Evolutionary conservation across 1,140 invertebrate species (phyloP).

Genomic region (Leptinotarsa undecemlineata): DNA sequence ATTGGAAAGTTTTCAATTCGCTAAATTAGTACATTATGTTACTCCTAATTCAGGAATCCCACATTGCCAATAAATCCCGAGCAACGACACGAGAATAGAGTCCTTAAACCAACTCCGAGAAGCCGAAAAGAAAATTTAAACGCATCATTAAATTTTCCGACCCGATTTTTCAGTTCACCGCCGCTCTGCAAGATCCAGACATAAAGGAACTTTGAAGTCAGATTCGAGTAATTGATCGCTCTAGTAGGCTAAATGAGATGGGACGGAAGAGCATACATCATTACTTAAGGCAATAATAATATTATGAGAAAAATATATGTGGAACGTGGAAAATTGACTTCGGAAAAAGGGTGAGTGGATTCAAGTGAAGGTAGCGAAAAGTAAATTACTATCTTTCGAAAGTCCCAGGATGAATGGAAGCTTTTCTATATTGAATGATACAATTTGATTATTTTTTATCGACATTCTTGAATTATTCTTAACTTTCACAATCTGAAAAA

Average conservation of each 20-base stretch:
- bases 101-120: slow-evolving; percentile 1
- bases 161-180: slow-evolving; percentile 20
- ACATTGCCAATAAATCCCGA: not conserved
- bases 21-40: slow-evolving; percentile 1
- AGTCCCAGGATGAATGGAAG: no score
- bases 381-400: no score
- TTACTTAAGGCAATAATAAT: not conserved
- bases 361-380: no score
- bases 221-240: slow-evolving; percentile 16
- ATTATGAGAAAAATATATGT: not conserved
- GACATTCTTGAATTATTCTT: no score
- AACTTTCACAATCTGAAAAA: no score
- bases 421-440: no score
- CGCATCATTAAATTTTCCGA: slow-evolving; percentile 23
- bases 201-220: slow-evolving; percentile 17
- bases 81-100: slow-evolving; percentile 5
- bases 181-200: slow-evolving; percentile 9
- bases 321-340: not conserved
- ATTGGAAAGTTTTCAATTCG: not conserved
- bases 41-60: not conserved
- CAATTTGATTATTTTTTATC: no score
- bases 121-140: slow-evolving; percentile 23
- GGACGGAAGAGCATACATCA: not conserved
- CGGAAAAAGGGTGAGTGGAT: no score
- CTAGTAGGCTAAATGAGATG: not conserved